These are phyloP conservation scores for Cephalophus harveyi DNA, from an alignment of 2,113 vertebrate genomes.

Conservation along the genomic window DNA sequence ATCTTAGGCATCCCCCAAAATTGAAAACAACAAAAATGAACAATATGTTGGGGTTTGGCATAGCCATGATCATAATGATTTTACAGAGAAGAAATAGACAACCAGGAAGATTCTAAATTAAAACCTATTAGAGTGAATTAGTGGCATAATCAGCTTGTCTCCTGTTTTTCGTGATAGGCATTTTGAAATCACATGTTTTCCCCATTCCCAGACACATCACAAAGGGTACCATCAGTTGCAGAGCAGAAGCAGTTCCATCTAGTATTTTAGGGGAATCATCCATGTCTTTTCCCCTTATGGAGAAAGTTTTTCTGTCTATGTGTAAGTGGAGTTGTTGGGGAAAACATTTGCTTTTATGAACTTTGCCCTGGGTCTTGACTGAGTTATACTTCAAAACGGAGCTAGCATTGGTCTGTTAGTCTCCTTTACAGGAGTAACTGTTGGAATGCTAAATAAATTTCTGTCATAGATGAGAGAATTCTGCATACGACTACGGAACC, in stretches of 20 bases:
- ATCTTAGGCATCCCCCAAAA: background rate
- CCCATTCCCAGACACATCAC: background rate
- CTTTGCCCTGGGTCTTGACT: background rate
- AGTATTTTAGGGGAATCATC: background rate
- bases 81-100: background rate
- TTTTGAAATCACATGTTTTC: background rate
- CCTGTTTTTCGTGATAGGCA: background rate
- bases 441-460: constrained; percentile 48
- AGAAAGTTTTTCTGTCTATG: constrained; percentile 11
- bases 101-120: constrained; percentile 29
- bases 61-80: background rate
- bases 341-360: constrained; percentile 4
- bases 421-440: background rate
- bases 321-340: constrained; percentile 1
- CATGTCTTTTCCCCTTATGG: background rate
- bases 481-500: constrained; percentile 91
- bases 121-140: background rate
- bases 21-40: background rate
- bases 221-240: background rate
- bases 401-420: background rate
- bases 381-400: background rate
- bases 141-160: background rate
- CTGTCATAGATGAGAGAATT: constrained; percentile 93
- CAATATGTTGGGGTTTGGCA: background rate
- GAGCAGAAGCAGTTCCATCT: background rate